phyloP scores from a whole-genome alignment of 2,888 invertebrate species.

The Epistrophe grossulariae region DNA sequence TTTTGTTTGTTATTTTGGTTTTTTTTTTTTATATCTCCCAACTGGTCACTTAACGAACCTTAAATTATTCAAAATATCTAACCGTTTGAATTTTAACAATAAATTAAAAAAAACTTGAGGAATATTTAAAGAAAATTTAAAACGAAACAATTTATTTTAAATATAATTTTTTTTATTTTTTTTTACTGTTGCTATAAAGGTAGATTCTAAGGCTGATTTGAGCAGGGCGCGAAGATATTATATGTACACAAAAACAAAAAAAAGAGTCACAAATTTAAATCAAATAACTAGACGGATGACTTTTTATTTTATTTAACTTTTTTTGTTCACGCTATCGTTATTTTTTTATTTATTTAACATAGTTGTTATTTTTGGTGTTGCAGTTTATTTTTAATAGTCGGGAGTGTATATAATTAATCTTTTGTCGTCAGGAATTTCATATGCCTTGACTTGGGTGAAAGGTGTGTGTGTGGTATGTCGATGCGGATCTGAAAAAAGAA shows the following conservation, averaged over 20 bases:
- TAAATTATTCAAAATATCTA: conserved; percentile 56
- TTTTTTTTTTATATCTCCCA: conserved; percentile 4
- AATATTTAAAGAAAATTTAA: conserved; percentile 62
- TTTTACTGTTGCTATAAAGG: background rate
- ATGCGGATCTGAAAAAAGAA: conserved; percentile 55
- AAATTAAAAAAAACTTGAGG: conserved; percentile 28
- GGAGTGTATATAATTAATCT: conserved; percentile 59
- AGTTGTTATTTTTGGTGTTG: conserved; percentile 33
- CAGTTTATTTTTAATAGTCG: conserved; percentile 32
- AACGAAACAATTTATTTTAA: conserved; percentile 41
- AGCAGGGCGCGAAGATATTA: conserved; percentile 33
- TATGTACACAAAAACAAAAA: conserved; percentile 29
- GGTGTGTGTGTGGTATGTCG: conserved; percentile 31
- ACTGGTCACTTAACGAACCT: conserved; percentile 30
- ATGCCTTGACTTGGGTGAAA: conserved; percentile 40
- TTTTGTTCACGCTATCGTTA: conserved; percentile 68
- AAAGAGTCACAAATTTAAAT: conserved; percentile 55
- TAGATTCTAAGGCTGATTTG: conserved; percentile 1
- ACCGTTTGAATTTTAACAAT: conserved; percentile 50
- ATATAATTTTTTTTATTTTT: background rate
- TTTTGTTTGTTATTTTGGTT: conserved; percentile 8
- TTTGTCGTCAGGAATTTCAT: conserved; percentile 38
- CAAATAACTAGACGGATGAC: conserved; percentile 64
- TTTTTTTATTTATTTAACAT: conserved; percentile 38
- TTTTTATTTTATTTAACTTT: conserved; percentile 51